phyloP scores from a whole-genome alignment of 2,888 invertebrate genomes.

The Drosophila mimetica region DNA sequence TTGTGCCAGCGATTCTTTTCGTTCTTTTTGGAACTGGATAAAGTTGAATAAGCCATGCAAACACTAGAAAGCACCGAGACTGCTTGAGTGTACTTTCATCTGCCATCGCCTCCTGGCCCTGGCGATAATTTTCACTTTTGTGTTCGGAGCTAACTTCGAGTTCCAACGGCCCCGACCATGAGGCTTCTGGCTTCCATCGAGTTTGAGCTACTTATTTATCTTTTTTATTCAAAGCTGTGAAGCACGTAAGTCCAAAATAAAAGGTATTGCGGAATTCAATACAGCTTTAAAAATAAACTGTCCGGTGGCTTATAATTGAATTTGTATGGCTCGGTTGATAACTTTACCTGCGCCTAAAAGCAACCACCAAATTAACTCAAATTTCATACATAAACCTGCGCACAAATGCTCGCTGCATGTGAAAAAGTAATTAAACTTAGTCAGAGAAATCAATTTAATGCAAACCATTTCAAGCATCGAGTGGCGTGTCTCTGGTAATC shows the following conservation, averaged over 20 bases:
- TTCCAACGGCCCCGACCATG: conserved; percentile 6
- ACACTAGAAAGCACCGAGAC: conserved; percentile 60
- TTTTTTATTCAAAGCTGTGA: conserved; percentile 23
- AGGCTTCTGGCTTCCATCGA: conserved; percentile 40
- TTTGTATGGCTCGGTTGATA: not conserved
- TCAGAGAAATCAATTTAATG: conserved; percentile 48
- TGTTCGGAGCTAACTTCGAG: conserved; percentile 48
- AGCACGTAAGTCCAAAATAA: conserved; percentile 15
- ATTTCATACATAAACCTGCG: conserved; percentile 19
- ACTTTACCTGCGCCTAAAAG: conserved; percentile 62
- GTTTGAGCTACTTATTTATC: conserved; percentile 10
- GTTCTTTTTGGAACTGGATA: conserved; percentile 49
- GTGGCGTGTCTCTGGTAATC: conserved; percentile 74
- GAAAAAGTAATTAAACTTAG: conserved; percentile 82
- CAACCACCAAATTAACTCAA: conserved; percentile 53
- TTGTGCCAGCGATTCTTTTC: conserved; percentile 41
- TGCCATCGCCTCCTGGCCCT: conserved; percentile 4
- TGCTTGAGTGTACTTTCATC: conserved; percentile 40
- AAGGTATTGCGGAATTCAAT: not conserved
- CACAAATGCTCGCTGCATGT: conserved; percentile 75
- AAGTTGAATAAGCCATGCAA: conserved; percentile 70
- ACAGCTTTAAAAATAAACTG: not conserved
- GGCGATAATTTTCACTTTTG: conserved; percentile 75
- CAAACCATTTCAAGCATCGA: conserved; percentile 17
- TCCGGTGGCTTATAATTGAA: not conserved